Evolutionary conservation across 2,113 vertebrate species (phyloP), one percentile per base, ranked within the genome.

Genomic region (Psilopsiagon aurifrons): DNA sequence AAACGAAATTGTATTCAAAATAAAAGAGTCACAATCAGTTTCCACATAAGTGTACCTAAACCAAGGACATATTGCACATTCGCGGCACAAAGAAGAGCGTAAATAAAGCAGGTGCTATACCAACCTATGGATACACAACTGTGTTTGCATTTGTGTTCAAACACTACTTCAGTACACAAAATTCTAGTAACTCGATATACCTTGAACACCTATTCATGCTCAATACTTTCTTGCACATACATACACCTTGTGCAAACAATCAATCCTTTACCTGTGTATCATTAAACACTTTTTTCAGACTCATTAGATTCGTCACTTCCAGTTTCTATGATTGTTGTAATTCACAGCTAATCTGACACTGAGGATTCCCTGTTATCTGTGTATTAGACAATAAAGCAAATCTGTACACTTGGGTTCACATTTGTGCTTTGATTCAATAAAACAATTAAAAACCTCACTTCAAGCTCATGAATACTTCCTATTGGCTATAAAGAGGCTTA

Each of bases 31-130:
- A 64, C 31, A 5, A 17, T 35, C 59, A 52, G 33, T 10, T 57
- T 11, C 59, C 41, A 49, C 23, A 43, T 29, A 52, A 66, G 4
- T 3, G 4, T 11, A 18, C 64, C 37, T 17, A 29, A 27, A 71
- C 3, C 17, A 49, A 59, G 37, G 41, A 14, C 0, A 0, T 4
- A 2, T 4, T 3, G 1, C 49, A 24, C 9, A n/a, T 35, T 0
- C 44, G 51, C 6, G 9, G n/a, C 14, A 37, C 9, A 37, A 62
- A 47, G 19, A n/a, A 39, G 31, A 41, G 24, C 35, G 79, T 67
- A 89, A 10, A 14, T 47, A 60, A 5, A 46, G 62, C 47, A 76
- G 69, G 29, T 31, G 86, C 74, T 41, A 5, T 4, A 22, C 25
- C 60, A 78, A 28, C 33, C 64, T 20, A 7, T 0, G 13, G 39